Evolutionary conservation across 2,888 invertebrate species (phyloP).

Genomic region (Chrysolina americana): DNA sequence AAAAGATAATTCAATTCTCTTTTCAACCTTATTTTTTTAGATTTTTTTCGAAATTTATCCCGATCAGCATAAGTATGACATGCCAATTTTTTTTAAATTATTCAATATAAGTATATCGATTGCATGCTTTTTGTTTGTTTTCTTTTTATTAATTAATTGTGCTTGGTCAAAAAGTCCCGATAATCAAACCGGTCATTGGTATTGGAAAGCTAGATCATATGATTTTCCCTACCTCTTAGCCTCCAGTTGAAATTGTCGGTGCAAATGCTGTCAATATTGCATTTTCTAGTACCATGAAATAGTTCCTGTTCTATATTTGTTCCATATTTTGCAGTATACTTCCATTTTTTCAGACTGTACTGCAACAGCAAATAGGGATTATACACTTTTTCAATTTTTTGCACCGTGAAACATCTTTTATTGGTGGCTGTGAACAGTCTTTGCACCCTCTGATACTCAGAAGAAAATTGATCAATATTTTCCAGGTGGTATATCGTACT

Average conservation of each 20-base stretch:
- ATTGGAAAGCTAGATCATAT: background rate
- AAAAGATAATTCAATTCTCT: no score
- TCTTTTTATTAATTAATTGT: no score
- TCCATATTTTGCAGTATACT: slow-evolving; percentile 8
- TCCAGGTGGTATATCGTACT: background rate
- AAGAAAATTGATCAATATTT: slow-evolving; percentile 21
- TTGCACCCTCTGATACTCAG: slow-evolving; percentile 9
- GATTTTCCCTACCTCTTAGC: slow-evolving; percentile 46
- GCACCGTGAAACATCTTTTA: slow-evolving; percentile 11
- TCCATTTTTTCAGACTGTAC: slow-evolving; percentile 25
- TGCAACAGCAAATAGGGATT: slow-evolving; percentile 31
- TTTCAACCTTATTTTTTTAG: no score
- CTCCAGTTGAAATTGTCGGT: slow-evolving; percentile 61
- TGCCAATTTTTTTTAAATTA: no score
- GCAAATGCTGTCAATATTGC: slow-evolving; percentile 55
- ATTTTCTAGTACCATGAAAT: slow-evolving; percentile 59
- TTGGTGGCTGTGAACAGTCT: slow-evolving; percentile 16
- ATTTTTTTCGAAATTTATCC: no score
- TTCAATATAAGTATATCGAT: no score
- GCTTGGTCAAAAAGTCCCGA: no score
- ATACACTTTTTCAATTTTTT: slow-evolving; percentile 21
- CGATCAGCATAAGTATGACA: no score
- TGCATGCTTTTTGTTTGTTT: no score
- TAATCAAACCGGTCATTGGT: no score
- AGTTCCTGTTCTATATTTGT: slow-evolving; percentile 34